Percentiles rank a stretch among this genome's conserved stretches.
phyloP scores from a whole-genome alignment of 2,797 vertebrate species.

The Pagetopsis macropterus region DNA sequence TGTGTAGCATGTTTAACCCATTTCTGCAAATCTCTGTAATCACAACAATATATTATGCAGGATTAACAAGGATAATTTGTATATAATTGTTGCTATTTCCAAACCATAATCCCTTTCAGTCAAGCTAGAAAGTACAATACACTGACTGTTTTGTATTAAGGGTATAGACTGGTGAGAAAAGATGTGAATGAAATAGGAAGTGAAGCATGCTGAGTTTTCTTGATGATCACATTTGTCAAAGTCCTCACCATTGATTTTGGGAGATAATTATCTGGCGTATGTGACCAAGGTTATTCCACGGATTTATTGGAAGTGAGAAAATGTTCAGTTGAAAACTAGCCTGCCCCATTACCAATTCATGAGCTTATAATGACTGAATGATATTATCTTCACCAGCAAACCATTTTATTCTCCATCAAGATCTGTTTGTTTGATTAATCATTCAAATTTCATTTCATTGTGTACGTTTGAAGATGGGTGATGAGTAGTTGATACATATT shows the following conservation, averaged over 20 bases:
- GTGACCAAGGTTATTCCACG: slow-evolving; percentile 72
- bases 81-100: neutral
- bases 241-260: slow-evolving; percentile 69
- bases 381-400: slow-evolving; percentile 63
- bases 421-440: slow-evolving; percentile 64
- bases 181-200: slow-evolving; percentile 57
- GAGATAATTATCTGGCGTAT: slow-evolving; percentile 73
- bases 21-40: neutral
- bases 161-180: neutral
- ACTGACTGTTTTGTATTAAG: neutral
- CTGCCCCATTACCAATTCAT: slow-evolving; percentile 75
- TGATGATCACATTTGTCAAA: slow-evolving; percentile 71
- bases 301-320: slow-evolving; percentile 71
- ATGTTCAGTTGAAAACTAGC: slow-evolving; percentile 56
- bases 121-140: neutral
- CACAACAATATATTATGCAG: neutral
- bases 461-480: slow-evolving; percentile 40
- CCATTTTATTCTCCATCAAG: slow-evolving; percentile 54
- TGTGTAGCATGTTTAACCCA: neutral
- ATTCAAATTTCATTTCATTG: slow-evolving; percentile 59
- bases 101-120: neutral
- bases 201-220: slow-evolving; percentile 47
- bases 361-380: slow-evolving; percentile 72
- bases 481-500: slow-evolving; percentile 58
- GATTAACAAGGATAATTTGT: neutral